A percentile compares a stretch with the other conserved stretches of the same genome.
phyloP scores from a whole-genome alignment of 2,113 vertebrate species.

The Globicephala melas region DNA sequence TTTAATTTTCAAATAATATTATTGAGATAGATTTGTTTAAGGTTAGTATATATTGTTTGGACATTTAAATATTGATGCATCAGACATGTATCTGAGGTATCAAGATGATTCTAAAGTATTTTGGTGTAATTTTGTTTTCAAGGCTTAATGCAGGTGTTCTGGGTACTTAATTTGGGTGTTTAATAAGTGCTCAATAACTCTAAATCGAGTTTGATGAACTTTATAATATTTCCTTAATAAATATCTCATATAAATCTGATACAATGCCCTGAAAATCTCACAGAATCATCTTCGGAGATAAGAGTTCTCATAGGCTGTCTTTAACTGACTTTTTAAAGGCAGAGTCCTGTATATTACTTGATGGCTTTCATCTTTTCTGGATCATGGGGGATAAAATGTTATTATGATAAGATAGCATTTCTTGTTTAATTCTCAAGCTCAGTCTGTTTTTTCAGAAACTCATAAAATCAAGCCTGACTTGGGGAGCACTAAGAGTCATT shows the following conservation, averaged over 20 bases:
- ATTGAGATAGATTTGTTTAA: neutral
- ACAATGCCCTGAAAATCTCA: neutral
- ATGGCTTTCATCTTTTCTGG: neutral
- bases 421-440: neutral
- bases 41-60: neutral
- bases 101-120: neutral
- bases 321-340: neutral
- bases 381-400: neutral
- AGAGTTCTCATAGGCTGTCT: neutral
- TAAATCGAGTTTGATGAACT: neutral
- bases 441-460: neutral
- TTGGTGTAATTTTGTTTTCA: neutral
- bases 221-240: neutral
- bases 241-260: neutral
- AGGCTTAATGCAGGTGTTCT: neutral
- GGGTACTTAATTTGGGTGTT: neutral
- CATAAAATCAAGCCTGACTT: neutral
- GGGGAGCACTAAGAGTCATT: neutral
- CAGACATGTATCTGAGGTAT: neutral
- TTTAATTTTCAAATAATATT: constrained; percentile 20
- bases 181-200: neutral
- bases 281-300: neutral
- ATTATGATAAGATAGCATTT: neutral
- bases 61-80: neutral
- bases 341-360: neutral